phyloP scores from a whole-genome alignment of 23 tunicate genomes.

The Diplosoma virens region DNA sequence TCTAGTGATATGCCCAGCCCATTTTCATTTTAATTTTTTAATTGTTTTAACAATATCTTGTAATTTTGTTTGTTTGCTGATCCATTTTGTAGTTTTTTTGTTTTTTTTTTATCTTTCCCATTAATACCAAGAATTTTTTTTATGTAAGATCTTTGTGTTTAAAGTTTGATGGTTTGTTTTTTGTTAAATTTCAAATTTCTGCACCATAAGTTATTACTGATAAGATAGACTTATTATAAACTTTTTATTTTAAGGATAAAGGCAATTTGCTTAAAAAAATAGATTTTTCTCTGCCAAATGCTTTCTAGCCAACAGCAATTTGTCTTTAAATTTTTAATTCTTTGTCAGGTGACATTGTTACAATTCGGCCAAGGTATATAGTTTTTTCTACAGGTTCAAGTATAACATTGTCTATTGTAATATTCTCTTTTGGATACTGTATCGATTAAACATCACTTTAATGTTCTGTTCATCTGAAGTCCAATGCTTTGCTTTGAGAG shows the following conservation, averaged over 20 bases:
- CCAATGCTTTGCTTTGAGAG: not conserved
- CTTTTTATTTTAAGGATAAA: not conserved
- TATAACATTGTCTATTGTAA: not conserved
- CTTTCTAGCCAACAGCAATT: not conserved
- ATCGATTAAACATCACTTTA: not conserved
- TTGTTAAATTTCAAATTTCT: not conserved
- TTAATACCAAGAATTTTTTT: not conserved
- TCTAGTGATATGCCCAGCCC: not conserved
- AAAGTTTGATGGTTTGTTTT: constrained; percentile 4
- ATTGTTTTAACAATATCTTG: constrained; percentile 1
- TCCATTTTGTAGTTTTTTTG: not conserved
- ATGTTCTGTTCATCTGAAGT: not conserved
- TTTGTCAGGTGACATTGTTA: constrained; percentile 19
- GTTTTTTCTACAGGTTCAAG: not conserved
- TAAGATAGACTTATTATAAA: not conserved
- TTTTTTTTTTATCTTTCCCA: too few species aligned
- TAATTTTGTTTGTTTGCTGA: not conserved
- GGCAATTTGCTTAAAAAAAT: not conserved
- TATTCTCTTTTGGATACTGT: not conserved
- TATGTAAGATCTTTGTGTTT: not conserved
- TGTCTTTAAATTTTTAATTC: constrained; percentile 29
- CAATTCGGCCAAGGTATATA: constrained; percentile 17
- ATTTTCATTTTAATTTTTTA: not conserved
- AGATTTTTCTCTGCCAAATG: not conserved
- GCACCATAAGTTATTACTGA: not conserved